Percentiles rank a stretch among this genome's conserved stretches.
Evolutionary conservation across 2,888 invertebrate genomes (phyloP).

Genomic region (Stegophylla sp.): DNA sequence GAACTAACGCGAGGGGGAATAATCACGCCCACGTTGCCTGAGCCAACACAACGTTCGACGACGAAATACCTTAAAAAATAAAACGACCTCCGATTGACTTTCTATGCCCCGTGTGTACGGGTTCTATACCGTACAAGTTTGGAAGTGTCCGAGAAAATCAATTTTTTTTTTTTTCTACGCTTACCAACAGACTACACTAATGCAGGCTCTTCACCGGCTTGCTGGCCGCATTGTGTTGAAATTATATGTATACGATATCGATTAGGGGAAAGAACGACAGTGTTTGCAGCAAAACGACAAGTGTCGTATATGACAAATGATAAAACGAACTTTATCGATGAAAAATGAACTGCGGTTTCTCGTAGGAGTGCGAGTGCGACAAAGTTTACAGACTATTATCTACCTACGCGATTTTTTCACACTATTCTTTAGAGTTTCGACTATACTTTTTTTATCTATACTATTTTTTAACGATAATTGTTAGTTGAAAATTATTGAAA

Average conservation of each 20-base stretch:
- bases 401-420: too few relatives aligned
- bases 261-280: conserved; percentile 16
- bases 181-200: not conserved
- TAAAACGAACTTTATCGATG: not conserved
- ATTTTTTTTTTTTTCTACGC: conserved; percentile 44
- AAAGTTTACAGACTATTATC: too few relatives aligned
- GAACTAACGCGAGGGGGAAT: conserved; percentile 45
- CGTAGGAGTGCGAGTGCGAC: not conserved
- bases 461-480: too few relatives aligned
- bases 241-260: not conserved
- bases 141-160: conserved; percentile 37
- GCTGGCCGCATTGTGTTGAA: conserved; percentile 10
- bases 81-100: conserved; percentile 40
- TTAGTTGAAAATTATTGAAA: too few relatives aligned
- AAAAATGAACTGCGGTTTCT: not conserved
- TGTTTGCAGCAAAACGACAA: conserved; percentile 34
- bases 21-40: conserved; percentile 42
- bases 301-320: conserved; percentile 15
- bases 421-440: too few relatives aligned
- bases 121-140: not conserved
- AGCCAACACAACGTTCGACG: conserved; percentile 21
- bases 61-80: conserved; percentile 10
- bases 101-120: conserved; percentile 2
- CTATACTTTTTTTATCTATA: too few relatives aligned
- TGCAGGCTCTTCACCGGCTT: not conserved